These are phyloP conservation scores for Ochropacha duplaris DNA, from an alignment of 2,888 invertebrate genomes.

Conservation along the genomic window DNA sequence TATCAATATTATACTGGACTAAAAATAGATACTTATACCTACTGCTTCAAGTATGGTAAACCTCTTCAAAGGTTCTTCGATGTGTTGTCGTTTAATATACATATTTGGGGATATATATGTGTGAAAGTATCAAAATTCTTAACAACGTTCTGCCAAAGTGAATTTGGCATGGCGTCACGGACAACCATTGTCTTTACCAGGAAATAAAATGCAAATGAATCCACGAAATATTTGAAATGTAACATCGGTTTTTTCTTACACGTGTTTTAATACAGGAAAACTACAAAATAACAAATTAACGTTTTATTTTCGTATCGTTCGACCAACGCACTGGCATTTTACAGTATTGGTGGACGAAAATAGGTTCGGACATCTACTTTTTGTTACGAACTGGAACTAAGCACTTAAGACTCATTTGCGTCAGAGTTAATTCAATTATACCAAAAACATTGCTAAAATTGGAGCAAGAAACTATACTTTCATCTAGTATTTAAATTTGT, in stretches of 20 bases:
- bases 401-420: neutral
- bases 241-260: neutral
- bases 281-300: neutral
- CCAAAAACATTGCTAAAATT: neutral
- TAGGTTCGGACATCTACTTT: neutral
- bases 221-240: neutral
- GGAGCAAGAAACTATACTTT: neutral
- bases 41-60: too few relatives aligned
- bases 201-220: neutral
- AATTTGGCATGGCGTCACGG: neutral
- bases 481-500: too few relatives aligned
- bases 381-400: neutral
- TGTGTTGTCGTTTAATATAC: too few relatives aligned
- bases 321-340: slow-evolving; percentile 7
- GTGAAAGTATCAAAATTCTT: neutral
- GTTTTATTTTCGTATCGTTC: slow-evolving; percentile 7
- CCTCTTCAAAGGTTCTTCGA: too few relatives aligned
- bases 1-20: too few relatives aligned
- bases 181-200: neutral
- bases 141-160: neutral
- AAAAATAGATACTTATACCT: too few relatives aligned
- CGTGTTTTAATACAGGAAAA: neutral
- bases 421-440: too few relatives aligned
- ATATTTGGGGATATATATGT: too few relatives aligned
- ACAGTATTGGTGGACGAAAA: neutral